Evolutionary conservation across 2,888 invertebrate species (phyloP).

Genomic region (Bruchidius siliquastri): DNA sequence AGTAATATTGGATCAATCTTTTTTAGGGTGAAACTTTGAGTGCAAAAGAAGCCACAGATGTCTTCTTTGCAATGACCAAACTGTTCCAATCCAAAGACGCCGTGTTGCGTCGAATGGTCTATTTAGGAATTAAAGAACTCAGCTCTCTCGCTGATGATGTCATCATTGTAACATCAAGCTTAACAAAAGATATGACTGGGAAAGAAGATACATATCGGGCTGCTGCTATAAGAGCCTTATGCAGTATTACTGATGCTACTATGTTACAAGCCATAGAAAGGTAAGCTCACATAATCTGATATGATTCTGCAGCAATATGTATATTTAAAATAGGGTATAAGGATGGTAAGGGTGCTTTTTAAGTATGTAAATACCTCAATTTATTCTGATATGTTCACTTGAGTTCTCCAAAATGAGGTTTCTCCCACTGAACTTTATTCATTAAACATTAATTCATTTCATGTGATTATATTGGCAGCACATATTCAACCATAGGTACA

Average conservation of each 20-base stretch:
- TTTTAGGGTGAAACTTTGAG: conserved; percentile 80
- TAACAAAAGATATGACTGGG: conserved; percentile 98
- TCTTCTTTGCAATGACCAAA: conserved; percentile 99
- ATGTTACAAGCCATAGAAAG: conserved; percentile 97
- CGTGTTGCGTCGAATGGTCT: conserved; percentile 90
- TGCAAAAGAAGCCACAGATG: conserved; percentile 94
- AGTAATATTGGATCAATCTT: background rate
- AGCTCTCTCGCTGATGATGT: conserved; percentile 96
- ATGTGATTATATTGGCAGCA: no score
- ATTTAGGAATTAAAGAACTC: conserved; percentile 92
- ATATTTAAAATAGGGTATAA: no score
- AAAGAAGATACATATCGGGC: conserved; percentile 90
- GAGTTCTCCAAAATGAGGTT: no score
- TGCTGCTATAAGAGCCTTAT: conserved; percentile 94
- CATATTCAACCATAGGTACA: no score
- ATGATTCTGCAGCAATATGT: no score
- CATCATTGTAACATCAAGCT: conserved; percentile 95
- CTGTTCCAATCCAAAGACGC: conserved; percentile 97
- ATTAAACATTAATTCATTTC: no score
- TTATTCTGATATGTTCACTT: no score
- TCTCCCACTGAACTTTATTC: no score
- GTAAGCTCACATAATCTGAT: no score
- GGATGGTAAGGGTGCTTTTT: no score
- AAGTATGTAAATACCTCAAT: no score
- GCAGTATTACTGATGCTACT: conserved; percentile 92